Evolutionary conservation across 1,140 invertebrate genomes (phyloP).

Genomic region (Formica selysi): DNA sequence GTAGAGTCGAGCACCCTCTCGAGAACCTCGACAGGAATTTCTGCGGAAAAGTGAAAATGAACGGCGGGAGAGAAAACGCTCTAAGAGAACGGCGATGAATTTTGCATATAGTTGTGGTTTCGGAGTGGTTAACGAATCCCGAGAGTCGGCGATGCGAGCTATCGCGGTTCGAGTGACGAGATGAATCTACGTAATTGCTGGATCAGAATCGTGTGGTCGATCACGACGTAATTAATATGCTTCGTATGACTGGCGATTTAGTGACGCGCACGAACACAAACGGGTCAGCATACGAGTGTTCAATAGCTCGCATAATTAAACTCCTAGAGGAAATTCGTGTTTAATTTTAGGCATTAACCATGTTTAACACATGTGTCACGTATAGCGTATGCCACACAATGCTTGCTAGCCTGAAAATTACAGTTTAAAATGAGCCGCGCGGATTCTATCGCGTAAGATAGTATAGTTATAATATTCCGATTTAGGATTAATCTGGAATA

Average conservation of each 20-base stretch:
- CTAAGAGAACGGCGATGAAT: constrained; percentile 33
- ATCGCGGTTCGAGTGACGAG: constrained; percentile 60
- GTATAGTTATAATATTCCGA: constrained; percentile 6
- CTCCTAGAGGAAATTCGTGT: constrained; percentile 49
- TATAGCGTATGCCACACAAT: constrained; percentile 26
- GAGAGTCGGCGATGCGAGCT: constrained; percentile 60
- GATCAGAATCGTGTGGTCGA: constrained; percentile 71
- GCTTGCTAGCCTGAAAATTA: constrained; percentile 33
- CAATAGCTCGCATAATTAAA: constrained; percentile 49
- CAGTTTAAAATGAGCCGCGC: constrained; percentile 35
- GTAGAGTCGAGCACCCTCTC: constrained; percentile 32
- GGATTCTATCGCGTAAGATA: constrained; percentile 23
- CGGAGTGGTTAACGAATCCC: constrained; percentile 70
- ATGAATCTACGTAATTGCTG: constrained; percentile 72
- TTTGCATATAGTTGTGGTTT: constrained; percentile 70
- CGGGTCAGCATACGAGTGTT: constrained; percentile 16
- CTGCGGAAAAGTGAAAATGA: constrained; percentile 38
- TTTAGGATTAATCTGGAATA: constrained; percentile 9
- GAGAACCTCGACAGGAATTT: constrained; percentile 24
- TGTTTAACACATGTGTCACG: constrained; percentile 16
- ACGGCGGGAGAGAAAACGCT: constrained; percentile 48
- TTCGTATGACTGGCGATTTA: constrained; percentile 50
- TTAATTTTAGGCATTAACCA: constrained; percentile 54
- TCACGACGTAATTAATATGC: constrained; percentile 72
- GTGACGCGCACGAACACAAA: background rate